Conservation (phyloP, 2,113 vertebrate genomes). For the Callorhinus ursinus region DNA sequence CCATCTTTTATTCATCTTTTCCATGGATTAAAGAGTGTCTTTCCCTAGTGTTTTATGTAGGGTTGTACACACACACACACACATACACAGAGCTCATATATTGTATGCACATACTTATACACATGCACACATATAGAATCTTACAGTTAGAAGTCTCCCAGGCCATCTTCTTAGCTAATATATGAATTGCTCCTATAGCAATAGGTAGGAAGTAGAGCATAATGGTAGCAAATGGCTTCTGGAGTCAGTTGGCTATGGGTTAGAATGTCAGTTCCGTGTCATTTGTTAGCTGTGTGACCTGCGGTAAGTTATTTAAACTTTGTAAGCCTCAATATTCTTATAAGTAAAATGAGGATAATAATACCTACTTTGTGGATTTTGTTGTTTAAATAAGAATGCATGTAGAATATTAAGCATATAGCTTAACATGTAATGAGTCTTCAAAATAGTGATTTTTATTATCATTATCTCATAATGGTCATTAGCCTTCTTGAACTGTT, state of each 20-base stretch:
- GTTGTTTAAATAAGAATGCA: constrained; percentile 30
- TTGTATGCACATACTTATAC: neutral
- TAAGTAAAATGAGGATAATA: constrained; percentile 26
- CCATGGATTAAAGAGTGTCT: neutral
- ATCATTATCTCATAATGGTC: neutral
- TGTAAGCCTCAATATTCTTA: constrained; percentile 17
- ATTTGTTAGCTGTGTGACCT: neutral
- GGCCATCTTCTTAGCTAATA: neutral
- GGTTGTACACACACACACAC: neutral
- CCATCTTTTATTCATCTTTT: constrained; percentile 24
- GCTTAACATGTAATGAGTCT: neutral
- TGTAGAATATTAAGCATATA: neutral
- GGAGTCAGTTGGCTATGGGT: neutral
- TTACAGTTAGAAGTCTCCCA: neutral
- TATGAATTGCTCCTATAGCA: neutral
- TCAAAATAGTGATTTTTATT: constrained; percentile 7
- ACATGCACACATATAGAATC: neutral
- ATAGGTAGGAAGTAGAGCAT: neutral
- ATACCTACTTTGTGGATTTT: neutral
- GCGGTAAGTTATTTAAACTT: constrained; percentile 4
- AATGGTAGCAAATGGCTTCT: neutral
- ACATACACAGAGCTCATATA: neutral
- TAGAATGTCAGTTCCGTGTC: neutral
- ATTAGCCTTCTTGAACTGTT: neutral
- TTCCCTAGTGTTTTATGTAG: neutral